These are phyloP conservation scores for Eutrigla gurnardus DNA, from an alignment of 2,797 vertebrate genomes.

Conservation along the genomic window DNA sequence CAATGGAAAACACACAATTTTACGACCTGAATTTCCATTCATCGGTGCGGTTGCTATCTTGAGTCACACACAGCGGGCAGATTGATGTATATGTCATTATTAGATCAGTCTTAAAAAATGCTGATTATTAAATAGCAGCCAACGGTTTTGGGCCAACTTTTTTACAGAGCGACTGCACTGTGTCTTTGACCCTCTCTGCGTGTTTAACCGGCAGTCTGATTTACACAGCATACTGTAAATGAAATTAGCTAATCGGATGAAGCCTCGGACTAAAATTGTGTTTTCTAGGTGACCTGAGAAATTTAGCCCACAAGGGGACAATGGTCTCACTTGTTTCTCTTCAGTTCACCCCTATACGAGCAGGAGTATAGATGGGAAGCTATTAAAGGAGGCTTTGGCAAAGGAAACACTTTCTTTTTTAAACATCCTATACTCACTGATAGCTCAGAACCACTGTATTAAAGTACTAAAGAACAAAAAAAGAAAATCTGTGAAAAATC, in stretches of 20 bases:
- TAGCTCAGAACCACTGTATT: not conserved
- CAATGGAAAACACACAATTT: conserved; percentile 36
- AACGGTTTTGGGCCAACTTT: not conserved
- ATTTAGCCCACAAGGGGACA: conserved; percentile 24
- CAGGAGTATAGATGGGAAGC: conserved; percentile 20
- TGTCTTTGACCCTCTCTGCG: conserved; percentile 15
- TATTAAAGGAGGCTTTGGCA: not conserved
- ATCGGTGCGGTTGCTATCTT: not conserved
- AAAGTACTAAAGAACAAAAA: not conserved
- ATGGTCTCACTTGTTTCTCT: conserved; percentile 28
- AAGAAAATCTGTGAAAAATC: not conserved
- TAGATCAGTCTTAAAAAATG: conserved; percentile 17
- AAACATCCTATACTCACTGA: not conserved
- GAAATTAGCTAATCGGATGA: conserved; percentile 69
- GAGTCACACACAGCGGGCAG: not conserved
- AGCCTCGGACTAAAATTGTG: conserved; percentile 36
- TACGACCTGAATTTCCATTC: not conserved
- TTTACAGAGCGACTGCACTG: not conserved
- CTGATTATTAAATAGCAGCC: conserved; percentile 4
- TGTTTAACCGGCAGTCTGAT: conserved; percentile 23
- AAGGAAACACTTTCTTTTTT: conserved; percentile 7
- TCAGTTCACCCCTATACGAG: conserved; percentile 8
- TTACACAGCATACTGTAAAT: conserved; percentile 50
- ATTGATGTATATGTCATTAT: conserved; percentile 19
- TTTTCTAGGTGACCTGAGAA: conserved; percentile 44